phyloP scores from a whole-genome alignment of 2,797 vertebrate genomes.

The Discoglossus pictus region DNA sequence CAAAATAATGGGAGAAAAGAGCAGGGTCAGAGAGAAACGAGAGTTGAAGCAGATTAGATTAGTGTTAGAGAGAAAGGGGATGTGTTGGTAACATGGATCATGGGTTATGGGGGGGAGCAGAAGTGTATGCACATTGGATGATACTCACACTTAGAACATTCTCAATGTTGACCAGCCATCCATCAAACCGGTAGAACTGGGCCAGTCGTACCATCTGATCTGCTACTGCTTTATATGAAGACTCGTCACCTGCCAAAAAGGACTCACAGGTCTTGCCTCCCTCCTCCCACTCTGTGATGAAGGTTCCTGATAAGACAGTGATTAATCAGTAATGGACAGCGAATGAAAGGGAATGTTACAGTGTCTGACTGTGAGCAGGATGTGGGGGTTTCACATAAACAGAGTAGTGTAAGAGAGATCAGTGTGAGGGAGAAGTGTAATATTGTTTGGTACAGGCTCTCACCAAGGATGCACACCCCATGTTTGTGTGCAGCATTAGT shows the following conservation, averaged over 20 bases:
- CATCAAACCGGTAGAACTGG: conserved; percentile 81
- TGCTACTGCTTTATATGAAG: conserved; percentile 71
- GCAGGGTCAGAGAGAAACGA: too few species aligned
- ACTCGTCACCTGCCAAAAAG: conserved; percentile 77
- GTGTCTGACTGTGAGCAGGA: not conserved
- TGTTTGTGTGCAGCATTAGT: conserved; percentile 88
- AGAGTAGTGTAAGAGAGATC: not conserved
- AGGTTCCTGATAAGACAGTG: conserved; percentile 90
- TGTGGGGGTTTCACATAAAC: rapidly evolving
- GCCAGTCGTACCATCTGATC: conserved; percentile 85
- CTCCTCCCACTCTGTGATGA: conserved; percentile 88
- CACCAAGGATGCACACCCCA: conserved; percentile 84
- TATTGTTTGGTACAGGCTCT: conserved; percentile 42
- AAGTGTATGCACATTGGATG: not conserved
- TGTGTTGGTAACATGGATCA: too few species aligned
- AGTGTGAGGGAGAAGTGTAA: not conserved
- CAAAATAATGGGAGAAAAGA: too few species aligned
- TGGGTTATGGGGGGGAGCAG: too few species aligned
- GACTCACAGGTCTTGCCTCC: conserved; percentile 77
- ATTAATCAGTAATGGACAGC: too few species aligned
- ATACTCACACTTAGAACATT: conserved; percentile 76
- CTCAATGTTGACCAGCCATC: conserved; percentile 95
- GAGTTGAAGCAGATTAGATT: too few species aligned
- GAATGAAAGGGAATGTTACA: too few species aligned
- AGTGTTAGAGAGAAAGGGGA: too few species aligned